Evolutionary conservation across 1,140 invertebrate species (phyloP).

Genomic region (Pseudomyrmex gracilis): DNA sequence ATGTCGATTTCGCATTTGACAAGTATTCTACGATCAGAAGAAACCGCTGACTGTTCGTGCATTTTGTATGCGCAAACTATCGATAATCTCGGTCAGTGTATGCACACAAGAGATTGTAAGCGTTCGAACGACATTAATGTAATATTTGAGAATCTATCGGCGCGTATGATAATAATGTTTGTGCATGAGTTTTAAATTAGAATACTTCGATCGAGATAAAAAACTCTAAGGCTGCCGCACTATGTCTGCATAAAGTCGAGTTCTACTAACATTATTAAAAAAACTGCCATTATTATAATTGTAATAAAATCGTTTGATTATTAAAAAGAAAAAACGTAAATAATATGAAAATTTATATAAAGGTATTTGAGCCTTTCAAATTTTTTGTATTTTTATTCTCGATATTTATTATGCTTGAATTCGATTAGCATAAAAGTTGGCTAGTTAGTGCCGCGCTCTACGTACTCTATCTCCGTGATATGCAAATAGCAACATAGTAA

Average conservation of each 20-base stretch:
- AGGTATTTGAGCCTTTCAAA: neutral
- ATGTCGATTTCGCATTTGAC: too few relatives aligned
- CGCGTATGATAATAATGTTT: neutral
- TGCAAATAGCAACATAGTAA: neutral
- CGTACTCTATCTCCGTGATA: neutral
- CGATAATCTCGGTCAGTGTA: neutral
- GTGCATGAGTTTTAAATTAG: neutral
- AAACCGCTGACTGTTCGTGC: neutral
- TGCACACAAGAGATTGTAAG: neutral
- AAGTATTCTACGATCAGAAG: too few relatives aligned
- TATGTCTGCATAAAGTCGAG: neutral
- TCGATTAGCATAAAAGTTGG: neutral
- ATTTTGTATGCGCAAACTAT: neutral
- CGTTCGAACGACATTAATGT: neutral
- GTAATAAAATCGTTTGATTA: too few relatives aligned
- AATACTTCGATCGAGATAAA: neutral
- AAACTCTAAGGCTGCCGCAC: neutral
- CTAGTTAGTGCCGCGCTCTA: neutral
- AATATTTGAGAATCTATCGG: conserved; percentile 14
- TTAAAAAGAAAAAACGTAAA: too few relatives aligned
- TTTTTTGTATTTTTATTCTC: neutral
- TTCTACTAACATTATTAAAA: neutral
- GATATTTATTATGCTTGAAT: neutral
- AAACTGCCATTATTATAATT: neutral
- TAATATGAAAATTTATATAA: neutral